A percentile compares a stretch with the other conserved stretches of the same genome.
phyloP scores from a whole-genome alignment of 2,113 vertebrate species.

The Sapayoa aenigma region DNA sequence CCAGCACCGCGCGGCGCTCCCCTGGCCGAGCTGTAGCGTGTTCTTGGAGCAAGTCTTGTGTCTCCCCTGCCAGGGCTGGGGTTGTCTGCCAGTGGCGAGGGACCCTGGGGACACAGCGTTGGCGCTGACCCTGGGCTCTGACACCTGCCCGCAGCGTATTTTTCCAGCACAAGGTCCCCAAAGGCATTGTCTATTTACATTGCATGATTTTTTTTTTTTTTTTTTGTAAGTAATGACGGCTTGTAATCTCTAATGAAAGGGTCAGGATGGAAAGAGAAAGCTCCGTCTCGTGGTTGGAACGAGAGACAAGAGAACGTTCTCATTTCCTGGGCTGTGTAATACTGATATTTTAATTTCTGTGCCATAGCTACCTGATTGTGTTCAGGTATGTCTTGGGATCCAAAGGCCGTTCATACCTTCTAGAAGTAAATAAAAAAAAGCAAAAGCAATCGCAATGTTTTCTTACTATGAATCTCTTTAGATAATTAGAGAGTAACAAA shows the following conservation, averaged over 20 bases:
- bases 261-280: not conserved
- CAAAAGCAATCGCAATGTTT: not conserved
- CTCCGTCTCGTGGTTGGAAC: not conserved
- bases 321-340: not conserved
- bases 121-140: not conserved
- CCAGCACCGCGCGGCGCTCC: rapidly evolving
- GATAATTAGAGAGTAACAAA: not conserved
- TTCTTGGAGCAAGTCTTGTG: not conserved
- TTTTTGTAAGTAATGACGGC: not conserved
- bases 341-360: not conserved
- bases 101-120: rapidly evolving
- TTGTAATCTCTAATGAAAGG: not conserved
- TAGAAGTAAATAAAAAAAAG: not conserved
- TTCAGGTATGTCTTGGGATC: not conserved
- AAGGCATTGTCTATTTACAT: not conserved
- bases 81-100: no score
- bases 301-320: rapidly evolving
- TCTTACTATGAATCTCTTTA: not conserved
- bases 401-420: not conserved
- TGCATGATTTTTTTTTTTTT: not conserved
- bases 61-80: not conserved
- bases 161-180: not conserved
- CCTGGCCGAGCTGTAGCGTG: rapidly evolving
- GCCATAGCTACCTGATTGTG: rapidly evolving
- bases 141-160: not conserved